These are phyloP conservation scores for Smittia aterrima DNA, from an alignment of 2,888 invertebrate species.

Conservation along the genomic window DNA sequence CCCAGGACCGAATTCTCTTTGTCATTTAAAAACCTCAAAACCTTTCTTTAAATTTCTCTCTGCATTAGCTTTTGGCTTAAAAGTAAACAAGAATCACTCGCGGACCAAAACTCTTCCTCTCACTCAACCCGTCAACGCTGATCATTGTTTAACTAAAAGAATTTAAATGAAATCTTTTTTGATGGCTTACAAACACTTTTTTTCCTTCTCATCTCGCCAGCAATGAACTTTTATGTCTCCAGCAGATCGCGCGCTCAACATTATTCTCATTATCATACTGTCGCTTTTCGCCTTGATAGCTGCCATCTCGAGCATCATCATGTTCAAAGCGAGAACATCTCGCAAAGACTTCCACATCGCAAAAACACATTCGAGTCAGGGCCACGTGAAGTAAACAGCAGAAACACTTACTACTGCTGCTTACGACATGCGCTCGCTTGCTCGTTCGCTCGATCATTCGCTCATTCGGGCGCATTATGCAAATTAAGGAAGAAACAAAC, in stretches of 20 bases:
- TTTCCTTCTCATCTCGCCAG: not conserved
- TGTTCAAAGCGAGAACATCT: not conserved
- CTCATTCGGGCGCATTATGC: conserved; percentile 18
- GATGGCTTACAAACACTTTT: conserved; percentile 18
- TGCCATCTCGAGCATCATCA: conserved; percentile 23
- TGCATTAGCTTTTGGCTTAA: too few relatives aligned
- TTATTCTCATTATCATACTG: conserved; percentile 40
- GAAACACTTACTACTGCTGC: conserved; percentile 21
- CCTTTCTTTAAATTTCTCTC: too few relatives aligned
- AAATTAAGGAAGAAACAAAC: conserved; percentile 15
- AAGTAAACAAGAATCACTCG: too few relatives aligned
- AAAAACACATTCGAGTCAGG: conserved; percentile 7
- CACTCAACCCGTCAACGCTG: too few relatives aligned
- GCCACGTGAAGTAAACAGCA: not conserved
- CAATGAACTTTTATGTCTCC: conserved; percentile 12
- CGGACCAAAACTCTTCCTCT: too few relatives aligned
- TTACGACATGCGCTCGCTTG: conserved; percentile 1
- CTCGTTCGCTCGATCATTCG: too few relatives aligned
- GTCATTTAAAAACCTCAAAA: too few relatives aligned
- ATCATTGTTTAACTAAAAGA: not conserved
- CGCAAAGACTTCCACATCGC: conserved; percentile 9
- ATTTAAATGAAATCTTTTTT: conserved; percentile 4
- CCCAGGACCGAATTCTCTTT: too few relatives aligned
- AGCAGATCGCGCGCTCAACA: conserved; percentile 10
- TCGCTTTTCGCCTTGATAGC: conserved; percentile 37